A percentile compares a stretch with the other conserved stretches of the same genome.
Evolutionary conservation across 2,113 vertebrate species (phyloP).

Genomic region (Hyaena hyaena): DNA sequence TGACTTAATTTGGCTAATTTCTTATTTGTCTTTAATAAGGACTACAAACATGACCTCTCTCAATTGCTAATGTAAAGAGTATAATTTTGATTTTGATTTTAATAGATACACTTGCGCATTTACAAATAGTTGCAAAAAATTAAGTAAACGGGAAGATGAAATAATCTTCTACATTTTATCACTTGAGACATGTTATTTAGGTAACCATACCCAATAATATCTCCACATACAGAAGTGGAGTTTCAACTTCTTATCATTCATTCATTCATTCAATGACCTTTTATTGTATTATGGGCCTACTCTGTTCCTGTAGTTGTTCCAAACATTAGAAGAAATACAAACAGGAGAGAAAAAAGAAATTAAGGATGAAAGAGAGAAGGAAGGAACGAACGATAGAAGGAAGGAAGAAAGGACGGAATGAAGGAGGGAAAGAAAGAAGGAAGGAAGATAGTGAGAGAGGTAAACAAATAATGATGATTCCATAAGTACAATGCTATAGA

Average conservation of each 20-base stretch:
- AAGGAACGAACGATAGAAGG: too few relatives aligned
- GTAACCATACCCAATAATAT: background rate
- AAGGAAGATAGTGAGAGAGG: background rate
- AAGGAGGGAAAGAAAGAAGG: background rate
- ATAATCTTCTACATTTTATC: background rate
- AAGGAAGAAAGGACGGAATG: background rate
- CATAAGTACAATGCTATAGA: background rate
- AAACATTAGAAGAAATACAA: background rate
- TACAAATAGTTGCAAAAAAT: conserved; percentile 18
- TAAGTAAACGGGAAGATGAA: background rate
- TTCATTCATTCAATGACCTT: background rate
- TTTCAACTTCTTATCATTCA: background rate
- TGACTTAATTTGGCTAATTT: conserved; percentile 38
- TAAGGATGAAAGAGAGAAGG: background rate
- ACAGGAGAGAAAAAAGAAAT: background rate
- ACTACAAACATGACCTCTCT: background rate
- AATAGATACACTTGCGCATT: background rate
- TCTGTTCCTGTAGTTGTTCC: background rate
- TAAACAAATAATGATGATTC: background rate
- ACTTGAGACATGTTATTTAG: background rate
- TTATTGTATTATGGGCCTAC: background rate
- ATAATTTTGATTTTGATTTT: conserved; percentile 28
- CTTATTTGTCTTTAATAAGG: conserved; percentile 40
- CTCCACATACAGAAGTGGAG: background rate
- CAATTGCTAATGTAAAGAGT: background rate